Percentiles rank a stretch among this genome's conserved stretches.
Conservation (phyloP, 2,113 vertebrate species). For the Stegastes partitus region DNA sequence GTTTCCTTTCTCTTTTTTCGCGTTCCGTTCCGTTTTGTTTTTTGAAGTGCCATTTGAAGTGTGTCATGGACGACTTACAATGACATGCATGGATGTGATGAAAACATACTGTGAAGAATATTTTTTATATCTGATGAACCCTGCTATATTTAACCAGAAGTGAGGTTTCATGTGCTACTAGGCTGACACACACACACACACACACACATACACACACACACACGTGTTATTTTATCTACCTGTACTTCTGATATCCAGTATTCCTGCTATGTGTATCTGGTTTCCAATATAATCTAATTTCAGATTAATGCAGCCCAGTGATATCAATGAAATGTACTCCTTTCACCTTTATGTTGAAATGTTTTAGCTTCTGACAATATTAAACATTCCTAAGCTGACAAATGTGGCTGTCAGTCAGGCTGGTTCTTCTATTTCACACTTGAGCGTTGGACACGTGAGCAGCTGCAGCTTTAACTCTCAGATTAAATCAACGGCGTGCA, state of each 20-base stretch:
- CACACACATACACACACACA: neutral
- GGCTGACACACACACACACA: constrained; percentile 15
- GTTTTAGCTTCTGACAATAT: constrained; percentile 66
- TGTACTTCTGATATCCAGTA: constrained; percentile 51
- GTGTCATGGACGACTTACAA: constrained; percentile 61
- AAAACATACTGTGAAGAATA: constrained; percentile 70
- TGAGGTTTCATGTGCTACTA: constrained; percentile 22
- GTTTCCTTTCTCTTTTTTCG: neutral
- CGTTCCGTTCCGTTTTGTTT: constrained; percentile 1
- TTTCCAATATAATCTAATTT: constrained; percentile 51
- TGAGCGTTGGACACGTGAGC: too few relatives aligned
- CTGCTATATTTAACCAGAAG: constrained; percentile 63
- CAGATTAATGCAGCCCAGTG: constrained; percentile 62
- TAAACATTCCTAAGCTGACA: constrained; percentile 74
- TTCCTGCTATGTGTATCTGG: constrained; percentile 62
- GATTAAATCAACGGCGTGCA: too few relatives aligned
- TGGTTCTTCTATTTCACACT: constrained; percentile 13
- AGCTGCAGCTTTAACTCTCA: too few relatives aligned
- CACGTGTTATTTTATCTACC: constrained; percentile 28
- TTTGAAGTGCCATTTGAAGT: constrained; percentile 74
- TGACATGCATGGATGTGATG: constrained; percentile 78
- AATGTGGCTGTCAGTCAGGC: constrained; percentile 10
- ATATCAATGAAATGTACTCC: constrained; percentile 71
- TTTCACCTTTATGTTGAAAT: constrained; percentile 65
- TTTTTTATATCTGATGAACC: constrained; percentile 65